Evolutionary conservation across 2,113 vertebrate species (phyloP), one percentile per base, ranked within the genome.

Genomic region (Tenrec ecaudatus): DNA sequence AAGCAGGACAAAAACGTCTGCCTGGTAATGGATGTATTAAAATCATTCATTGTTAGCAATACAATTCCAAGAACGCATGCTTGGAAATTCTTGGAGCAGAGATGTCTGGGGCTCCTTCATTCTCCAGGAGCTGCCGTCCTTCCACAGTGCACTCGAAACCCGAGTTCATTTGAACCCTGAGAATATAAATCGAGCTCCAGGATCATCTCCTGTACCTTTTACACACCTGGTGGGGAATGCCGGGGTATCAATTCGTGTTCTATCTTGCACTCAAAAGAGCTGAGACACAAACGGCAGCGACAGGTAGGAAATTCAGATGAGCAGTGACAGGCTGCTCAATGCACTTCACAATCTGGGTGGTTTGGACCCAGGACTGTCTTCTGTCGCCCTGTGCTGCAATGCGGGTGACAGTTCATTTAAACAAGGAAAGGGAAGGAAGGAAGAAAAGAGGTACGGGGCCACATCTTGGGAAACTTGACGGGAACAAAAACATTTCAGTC

Each of bases 401-500:
- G 29, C 71, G 83, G 0, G 2, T 68, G 94, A 78, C 86, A 84
- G 71, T 78, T 84, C 62, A 89, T 77, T 94, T 71, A 20, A 31
- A 86, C 93, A 95, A 66, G 25, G 23, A 62, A 62, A 62, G 47
- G 60, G 60, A 12, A 62, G 60, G 60, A 62, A 25, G 60, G 23
- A 25, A 66, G 23, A 66, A 31, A 86, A 83, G 94, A 95, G 92
- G 87, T 68, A 80, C 89, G 92, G 27, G 90, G 60, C 60, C 71
- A 73, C 20, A 57, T 83, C 88, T 92, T 92, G 58, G 83, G 92
- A 93, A 96, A 95, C 33, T 81, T 93, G 76, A 93, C 36, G 83
- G 77, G 80, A 94, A 90, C 86, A 95, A 95, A 96, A 86, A 88
- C 93, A 83, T 81, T 94, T 94, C 88, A 10, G 22, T 86, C 92